Conservation (phyloP, 1,140 invertebrate genomes). For the Sitodiplosis mosellana region DNA sequence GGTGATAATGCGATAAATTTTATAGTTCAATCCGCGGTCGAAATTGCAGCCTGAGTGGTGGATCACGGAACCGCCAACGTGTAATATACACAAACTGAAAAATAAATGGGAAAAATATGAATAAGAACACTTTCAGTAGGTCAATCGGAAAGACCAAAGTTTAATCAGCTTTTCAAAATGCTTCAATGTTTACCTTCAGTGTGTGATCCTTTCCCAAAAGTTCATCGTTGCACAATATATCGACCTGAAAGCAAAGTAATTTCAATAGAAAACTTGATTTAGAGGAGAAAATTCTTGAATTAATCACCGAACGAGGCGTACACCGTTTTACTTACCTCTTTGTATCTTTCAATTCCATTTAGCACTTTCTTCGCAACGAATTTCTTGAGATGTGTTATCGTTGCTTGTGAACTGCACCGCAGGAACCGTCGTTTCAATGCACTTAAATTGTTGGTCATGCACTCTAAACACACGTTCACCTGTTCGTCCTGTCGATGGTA, state of each 20-base stretch:
- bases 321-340: slow-evolving; percentile 55
- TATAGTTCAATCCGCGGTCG: slow-evolving; percentile 40
- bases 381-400: slow-evolving; percentile 92
- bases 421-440: slow-evolving; percentile 78
- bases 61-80: slow-evolving; percentile 87
- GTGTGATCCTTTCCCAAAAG: slow-evolving; percentile 96
- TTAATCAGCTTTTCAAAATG: no score
- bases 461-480: slow-evolving; percentile 80
- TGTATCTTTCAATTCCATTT: slow-evolving; percentile 78
- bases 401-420: slow-evolving; percentile 86
- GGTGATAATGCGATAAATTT: neutral
- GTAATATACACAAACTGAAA: slow-evolving; percentile 89
- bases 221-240: slow-evolving; percentile 97
- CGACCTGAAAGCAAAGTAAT: slow-evolving; percentile 54
- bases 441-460: slow-evolving; percentile 64
- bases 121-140: no score
- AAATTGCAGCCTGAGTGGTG: slow-evolving; percentile 68
- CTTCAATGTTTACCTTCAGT: no score
- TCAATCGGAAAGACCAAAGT: no score
- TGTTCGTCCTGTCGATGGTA: slow-evolving; percentile 92
- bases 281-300: no score
- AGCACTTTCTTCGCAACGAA: slow-evolving; percentile 93
- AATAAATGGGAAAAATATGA: no score
- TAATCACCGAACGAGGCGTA: neutral
- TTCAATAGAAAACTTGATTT: neutral